Evolutionary conservation across 2,888 invertebrate genomes (phyloP).

Genomic region (Plebejus argus): DNA sequence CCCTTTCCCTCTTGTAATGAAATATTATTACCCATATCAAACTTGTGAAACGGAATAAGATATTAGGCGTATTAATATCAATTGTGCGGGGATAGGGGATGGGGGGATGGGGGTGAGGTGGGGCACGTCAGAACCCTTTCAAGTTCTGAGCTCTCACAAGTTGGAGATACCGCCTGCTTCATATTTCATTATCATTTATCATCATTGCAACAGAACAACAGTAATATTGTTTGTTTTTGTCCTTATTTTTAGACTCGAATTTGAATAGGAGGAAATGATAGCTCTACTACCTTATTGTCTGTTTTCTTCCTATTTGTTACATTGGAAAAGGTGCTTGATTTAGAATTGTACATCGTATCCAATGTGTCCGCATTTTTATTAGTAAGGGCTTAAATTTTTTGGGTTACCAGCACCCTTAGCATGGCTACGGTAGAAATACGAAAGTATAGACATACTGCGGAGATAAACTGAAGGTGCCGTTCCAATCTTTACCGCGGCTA

Average conservation of each 20-base stretch:
- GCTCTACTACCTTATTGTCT: too few relatives aligned
- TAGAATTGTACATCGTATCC: too few relatives aligned
- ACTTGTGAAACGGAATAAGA: slow-evolving; percentile 27
- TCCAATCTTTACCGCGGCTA: too few relatives aligned
- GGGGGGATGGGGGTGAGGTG: neutral
- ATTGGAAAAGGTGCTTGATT: too few relatives aligned
- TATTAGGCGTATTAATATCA: slow-evolving; percentile 30
- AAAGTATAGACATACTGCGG: too few relatives aligned
- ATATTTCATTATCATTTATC: neutral
- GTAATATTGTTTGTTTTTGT: neutral
- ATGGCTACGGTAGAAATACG: too few relatives aligned
- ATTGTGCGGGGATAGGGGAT: slow-evolving; percentile 7
- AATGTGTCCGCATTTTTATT: too few relatives aligned
- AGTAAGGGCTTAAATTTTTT: too few relatives aligned
- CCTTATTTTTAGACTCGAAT: neutral
- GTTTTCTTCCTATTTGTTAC: too few relatives aligned
- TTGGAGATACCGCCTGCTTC: neutral
- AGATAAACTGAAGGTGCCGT: too few relatives aligned
- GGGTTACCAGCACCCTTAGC: too few relatives aligned
- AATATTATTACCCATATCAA: slow-evolving; percentile 28
- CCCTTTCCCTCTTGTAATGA: neutral
- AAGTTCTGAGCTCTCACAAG: neutral
- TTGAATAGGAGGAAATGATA: too few relatives aligned
- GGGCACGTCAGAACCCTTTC: slow-evolving; percentile 6
- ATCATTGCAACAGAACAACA: neutral